phyloP scores from a whole-genome alignment of 2,113 vertebrate genomes.

The Ceyx cyanopectus region DNA sequence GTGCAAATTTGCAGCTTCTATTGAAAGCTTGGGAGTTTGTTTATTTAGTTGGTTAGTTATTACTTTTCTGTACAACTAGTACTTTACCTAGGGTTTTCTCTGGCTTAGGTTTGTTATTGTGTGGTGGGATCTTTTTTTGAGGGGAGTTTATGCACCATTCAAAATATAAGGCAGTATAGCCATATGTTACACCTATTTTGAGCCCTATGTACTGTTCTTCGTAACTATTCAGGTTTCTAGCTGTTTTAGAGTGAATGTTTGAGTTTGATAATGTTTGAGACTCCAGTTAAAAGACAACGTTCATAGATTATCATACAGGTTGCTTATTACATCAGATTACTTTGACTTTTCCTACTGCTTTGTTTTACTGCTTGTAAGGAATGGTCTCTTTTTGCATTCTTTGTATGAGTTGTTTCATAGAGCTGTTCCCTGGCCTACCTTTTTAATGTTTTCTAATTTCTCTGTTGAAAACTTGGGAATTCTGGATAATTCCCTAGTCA shows the following conservation, averaged over 20 bases:
- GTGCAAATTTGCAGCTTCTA: neutral
- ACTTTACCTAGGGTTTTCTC: neutral
- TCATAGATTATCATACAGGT: constrained; percentile 3
- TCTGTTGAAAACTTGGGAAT: constrained; percentile 75
- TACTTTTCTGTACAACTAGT: neutral
- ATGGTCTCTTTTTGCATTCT: constrained; percentile 62
- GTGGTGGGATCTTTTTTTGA: neutral
- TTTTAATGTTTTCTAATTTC: constrained; percentile 76
- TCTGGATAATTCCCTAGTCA: constrained; percentile 76
- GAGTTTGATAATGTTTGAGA: neutral
- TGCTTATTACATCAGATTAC: constrained; percentile 6
- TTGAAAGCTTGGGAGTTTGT: neutral
- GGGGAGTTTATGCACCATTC: neutral
- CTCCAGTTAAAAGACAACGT: neutral
- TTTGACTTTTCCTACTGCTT: constrained; percentile 41
- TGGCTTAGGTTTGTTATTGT: neutral
- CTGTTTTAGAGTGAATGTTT: neutral
- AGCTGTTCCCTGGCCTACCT: constrained; percentile 73
- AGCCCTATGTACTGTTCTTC: neutral
- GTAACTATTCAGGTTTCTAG: neutral
- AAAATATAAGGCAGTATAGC: neutral
- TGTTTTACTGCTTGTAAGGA: constrained; percentile 25
- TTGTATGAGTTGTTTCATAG: constrained; percentile 66
- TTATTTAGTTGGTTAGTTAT: neutral
- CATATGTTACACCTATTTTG: neutral